Conservation (phyloP, 2,888 invertebrate genomes). For the Stenotaenia linearis region DNA sequence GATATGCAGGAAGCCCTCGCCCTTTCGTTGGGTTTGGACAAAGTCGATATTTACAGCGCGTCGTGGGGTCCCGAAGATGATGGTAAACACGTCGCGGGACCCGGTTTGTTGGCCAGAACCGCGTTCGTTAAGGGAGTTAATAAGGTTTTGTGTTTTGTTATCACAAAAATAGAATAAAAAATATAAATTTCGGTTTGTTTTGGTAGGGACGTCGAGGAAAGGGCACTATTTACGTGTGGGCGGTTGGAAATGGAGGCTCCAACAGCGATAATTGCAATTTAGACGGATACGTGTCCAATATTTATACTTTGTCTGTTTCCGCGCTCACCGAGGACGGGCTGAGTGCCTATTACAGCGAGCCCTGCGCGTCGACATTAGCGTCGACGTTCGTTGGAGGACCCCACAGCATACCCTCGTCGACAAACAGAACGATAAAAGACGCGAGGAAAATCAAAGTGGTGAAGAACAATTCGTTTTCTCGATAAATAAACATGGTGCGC, state of each 20-base stretch:
- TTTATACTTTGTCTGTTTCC: slow-evolving; percentile 49
- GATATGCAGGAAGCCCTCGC: slow-evolving; percentile 48
- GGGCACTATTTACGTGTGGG: slow-evolving; percentile 50
- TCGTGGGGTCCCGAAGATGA: slow-evolving; percentile 48
- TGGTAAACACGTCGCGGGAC: slow-evolving; percentile 48
- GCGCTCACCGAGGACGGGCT: slow-evolving; percentile 44
- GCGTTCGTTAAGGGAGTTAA: slow-evolving; percentile 46
- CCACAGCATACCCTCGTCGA: slow-evolving; percentile 7
- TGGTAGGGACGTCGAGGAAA: slow-evolving; percentile 47
- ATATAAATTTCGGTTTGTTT: background rate
- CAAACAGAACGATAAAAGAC: background rate
- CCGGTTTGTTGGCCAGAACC: slow-evolving; percentile 44
- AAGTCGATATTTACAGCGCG: slow-evolving; percentile 49
- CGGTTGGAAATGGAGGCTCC: slow-evolving; percentile 49
- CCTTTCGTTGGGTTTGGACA: slow-evolving; percentile 43
- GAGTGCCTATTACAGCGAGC: slow-evolving; percentile 40
- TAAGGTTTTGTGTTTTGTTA: slow-evolving; percentile 41
- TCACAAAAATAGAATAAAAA: background rate
- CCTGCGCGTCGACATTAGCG: slow-evolving; percentile 39
- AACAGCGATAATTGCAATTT: slow-evolving; percentile 49
- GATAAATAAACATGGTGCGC: background rate
- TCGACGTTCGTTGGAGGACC: slow-evolving; percentile 39
- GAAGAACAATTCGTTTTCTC: background rate
- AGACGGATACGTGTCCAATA: slow-evolving; percentile 50
- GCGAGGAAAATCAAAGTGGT: slow-evolving; percentile 37